phyloP scores from a whole-genome alignment of 2,113 vertebrate species.

The Cavia aperea region DNA sequence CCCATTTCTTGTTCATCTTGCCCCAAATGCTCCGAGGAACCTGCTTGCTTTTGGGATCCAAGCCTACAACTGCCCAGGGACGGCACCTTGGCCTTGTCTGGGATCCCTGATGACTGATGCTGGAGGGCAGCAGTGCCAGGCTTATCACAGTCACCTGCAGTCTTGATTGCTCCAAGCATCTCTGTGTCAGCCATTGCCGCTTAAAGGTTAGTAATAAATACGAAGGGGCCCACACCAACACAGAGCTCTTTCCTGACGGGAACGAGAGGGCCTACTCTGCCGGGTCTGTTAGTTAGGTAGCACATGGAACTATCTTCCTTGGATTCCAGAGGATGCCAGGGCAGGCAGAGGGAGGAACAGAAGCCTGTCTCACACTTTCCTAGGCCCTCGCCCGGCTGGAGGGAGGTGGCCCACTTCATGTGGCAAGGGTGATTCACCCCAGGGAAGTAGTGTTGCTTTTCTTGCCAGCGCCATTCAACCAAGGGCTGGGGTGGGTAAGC shows the following conservation, averaged over 20 bases:
- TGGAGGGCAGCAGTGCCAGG: not conserved
- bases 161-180: not conserved
- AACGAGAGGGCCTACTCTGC: conserved; percentile 8
- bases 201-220: conserved; percentile 57
- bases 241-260: not conserved
- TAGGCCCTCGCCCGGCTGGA: not conserved
- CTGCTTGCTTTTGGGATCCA: not conserved
- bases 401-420: not conserved
- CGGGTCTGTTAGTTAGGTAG: conserved; percentile 10
- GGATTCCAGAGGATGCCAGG: conserved; percentile 26
- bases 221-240: not conserved
- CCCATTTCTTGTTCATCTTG: not conserved
- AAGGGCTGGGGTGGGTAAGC: not conserved
- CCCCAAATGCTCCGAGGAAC: not conserved
- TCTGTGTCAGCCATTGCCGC: not conserved
- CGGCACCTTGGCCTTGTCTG: not conserved
- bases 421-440: not conserved
- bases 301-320: conserved; percentile 34
- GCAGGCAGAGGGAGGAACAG: not conserved
- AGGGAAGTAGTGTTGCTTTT: not conserved
- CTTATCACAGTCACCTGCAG: not conserved
- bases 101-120: not conserved
- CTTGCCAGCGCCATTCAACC: not conserved
- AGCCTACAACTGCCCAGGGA: not conserved
- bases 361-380: not conserved